Evolutionary conservation across 2,113 vertebrate species (phyloP), one percentile per base, ranked within the genome.

Genomic region (Megaptera novaeangliae): DNA sequence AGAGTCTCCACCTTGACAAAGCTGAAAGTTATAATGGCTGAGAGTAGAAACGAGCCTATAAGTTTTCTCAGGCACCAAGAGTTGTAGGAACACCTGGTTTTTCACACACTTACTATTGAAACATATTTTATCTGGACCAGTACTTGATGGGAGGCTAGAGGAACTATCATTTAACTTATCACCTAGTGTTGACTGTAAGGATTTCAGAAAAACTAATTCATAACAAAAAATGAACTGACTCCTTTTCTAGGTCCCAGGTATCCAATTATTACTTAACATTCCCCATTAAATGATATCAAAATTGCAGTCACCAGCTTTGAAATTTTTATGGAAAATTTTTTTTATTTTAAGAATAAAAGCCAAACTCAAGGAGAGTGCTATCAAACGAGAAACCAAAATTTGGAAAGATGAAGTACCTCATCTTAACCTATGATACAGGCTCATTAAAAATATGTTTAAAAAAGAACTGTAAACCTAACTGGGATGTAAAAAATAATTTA

Each of bases 401-500:
- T 63, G 71, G 36, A 68, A 78, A 61, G 21, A 93, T 39, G 25
- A 71, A 92, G 57, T 41, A 92, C 14, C 49, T 92, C 57, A 81
- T 81, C 36, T 71, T 63, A 66, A 71, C 52, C 23, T 68, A 17
- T 29, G 34, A 78, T 36, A 83, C 17, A 69, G 44, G 68, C 44
- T 94, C 8, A 14, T 66, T 77, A 82, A 68, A 94, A 93, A 92
- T 7, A 17, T 29, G 18, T 91, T 91, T 94, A 15, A 71, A 89
- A 95, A 87, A 97, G 66, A 92, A 55, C 64, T 8, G 2, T 66
- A 78, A 92, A 77, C 27, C 46, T 55, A 88, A 81, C 2, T 82
- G 36, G 59, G 29, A 97, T 74, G 8, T 15, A 86, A 71, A 61
- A 95, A 94, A 80, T 75, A 57, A 97, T 44, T 94, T 81, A 90